A percentile compares a stretch with the other conserved stretches of the same genome.
These are phyloP conservation scores for Cephalotes varians DNA, from an alignment of 2,888 invertebrate species.

Conservation along the genomic window DNA sequence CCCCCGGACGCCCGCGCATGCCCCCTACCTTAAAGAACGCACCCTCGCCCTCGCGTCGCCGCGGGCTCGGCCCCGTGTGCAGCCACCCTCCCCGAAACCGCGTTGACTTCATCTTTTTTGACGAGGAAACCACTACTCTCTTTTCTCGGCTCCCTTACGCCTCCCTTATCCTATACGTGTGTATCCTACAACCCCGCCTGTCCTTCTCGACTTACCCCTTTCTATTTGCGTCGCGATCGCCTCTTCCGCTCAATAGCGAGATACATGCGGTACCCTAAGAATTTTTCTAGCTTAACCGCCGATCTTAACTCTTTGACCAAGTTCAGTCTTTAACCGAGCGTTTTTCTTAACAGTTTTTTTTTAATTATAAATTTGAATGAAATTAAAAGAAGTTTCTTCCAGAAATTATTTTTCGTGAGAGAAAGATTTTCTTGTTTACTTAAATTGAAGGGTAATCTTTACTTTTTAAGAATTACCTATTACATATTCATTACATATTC, in stretches of 20 bases:
- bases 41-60: slow-evolving; percentile 55
- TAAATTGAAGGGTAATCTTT: slow-evolving; percentile 5
- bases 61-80: slow-evolving; percentile 59
- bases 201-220: slow-evolving; percentile 27
- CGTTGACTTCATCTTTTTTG: slow-evolving; percentile 79
- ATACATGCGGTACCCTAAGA: not conserved
- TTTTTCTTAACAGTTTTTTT: not conserved
- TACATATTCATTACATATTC: not conserved
- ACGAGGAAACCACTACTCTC: slow-evolving; percentile 66
- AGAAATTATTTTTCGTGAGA: not conserved
- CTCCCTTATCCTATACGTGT: not conserved
- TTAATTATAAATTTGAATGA: not conserved
- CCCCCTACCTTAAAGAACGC: slow-evolving; percentile 76
- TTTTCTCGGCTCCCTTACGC: slow-evolving; percentile 33
- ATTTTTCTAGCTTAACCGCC: not conserved
- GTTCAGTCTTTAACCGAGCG: not conserved
- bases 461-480: not conserved
- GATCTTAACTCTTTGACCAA: not conserved
- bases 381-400: not conserved
- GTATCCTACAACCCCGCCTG: not conserved
- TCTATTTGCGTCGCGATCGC: slow-evolving; percentile 17
- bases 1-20: slow-evolving; percentile 83
- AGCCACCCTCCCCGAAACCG: slow-evolving; percentile 69
- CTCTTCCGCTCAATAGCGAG: slow-evolving; percentile 13
- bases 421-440: not conserved